phyloP scores from a whole-genome alignment of 1,140 invertebrate genomes.

The Anthonomus grandis region DNA sequence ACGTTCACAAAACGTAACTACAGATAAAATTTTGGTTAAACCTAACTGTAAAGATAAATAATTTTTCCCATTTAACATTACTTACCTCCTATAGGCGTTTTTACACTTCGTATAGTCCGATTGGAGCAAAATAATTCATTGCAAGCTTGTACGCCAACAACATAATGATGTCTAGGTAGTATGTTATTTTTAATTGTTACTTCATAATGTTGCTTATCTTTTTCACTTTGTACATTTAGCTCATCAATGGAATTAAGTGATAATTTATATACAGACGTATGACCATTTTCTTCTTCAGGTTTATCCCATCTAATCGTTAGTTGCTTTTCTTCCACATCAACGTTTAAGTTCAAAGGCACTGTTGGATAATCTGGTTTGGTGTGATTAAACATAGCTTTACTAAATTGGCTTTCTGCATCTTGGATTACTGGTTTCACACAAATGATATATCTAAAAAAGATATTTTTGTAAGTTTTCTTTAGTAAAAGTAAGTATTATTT shows the following conservation, averaged over 20 bases:
- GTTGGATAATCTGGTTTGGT: constrained; percentile 70
- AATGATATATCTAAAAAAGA: constrained; percentile 14
- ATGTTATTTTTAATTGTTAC: too few relatives aligned
- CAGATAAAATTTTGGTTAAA: too few relatives aligned
- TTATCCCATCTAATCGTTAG: constrained; percentile 66
- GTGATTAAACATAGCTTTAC: constrained; percentile 56
- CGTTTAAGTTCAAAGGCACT: constrained; percentile 53
- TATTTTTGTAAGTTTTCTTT: background rate
- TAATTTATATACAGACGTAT: constrained; percentile 6
- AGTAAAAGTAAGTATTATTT: too few relatives aligned
- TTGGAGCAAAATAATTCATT: constrained; percentile 61
- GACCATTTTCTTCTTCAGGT: constrained; percentile 49
- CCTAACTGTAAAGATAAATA: too few relatives aligned
- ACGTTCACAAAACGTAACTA: too few relatives aligned
- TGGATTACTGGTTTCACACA: constrained; percentile 8
- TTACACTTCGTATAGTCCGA: constrained; percentile 50
- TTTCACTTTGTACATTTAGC: background rate
- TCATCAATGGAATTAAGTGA: background rate
- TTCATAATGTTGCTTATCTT: constrained; percentile 3
- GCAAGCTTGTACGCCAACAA: constrained; percentile 65
- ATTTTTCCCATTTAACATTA: too few relatives aligned
- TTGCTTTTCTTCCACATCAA: constrained; percentile 63
- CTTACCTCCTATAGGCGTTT: constrained; percentile 62
- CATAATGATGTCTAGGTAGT: constrained; percentile 60
- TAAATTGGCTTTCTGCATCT: constrained; percentile 11